Conservation (phyloP, 2,888 invertebrate species). For the Cephus runcator region DNA sequence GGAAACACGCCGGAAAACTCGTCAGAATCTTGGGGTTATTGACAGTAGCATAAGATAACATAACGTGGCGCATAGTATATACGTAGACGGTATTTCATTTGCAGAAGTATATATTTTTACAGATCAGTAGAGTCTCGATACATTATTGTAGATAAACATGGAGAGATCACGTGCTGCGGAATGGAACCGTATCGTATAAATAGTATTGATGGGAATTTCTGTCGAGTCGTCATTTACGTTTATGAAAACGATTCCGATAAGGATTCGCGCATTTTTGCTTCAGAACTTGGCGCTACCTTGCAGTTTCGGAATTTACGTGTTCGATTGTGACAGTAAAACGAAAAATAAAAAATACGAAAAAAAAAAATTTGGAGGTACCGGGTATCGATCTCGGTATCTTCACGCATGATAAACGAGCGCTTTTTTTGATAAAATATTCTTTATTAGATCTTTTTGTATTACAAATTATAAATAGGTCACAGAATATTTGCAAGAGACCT, state of each 20-base stretch:
- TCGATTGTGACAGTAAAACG: not conserved
- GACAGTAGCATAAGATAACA: too few relatives aligned
- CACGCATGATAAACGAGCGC: slow-evolving; percentile 64
- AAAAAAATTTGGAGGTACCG: slow-evolving; percentile 50
- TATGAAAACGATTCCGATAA: not conserved
- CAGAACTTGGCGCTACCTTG: not conserved
- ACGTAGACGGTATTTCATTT: not conserved
- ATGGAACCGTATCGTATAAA: not conserved
- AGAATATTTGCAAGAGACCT: too few relatives aligned
- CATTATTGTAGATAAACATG: not conserved
- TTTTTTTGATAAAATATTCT: too few relatives aligned
- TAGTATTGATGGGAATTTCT: not conserved
- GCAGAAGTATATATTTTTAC: not conserved
- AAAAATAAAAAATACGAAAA: not conserved
- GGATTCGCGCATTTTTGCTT: not conserved
- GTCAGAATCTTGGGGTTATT: too few relatives aligned
- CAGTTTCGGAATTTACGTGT: not conserved
- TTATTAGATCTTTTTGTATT: too few relatives aligned
- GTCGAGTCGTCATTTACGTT: not conserved
- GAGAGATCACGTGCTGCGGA: not conserved
- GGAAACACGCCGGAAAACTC: too few relatives aligned
- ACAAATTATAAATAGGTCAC: too few relatives aligned
- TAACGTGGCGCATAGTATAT: not conserved
- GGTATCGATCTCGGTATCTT: slow-evolving; percentile 62
- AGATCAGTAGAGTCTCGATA: not conserved